These are phyloP conservation scores for Clavelina lepadiformis DNA, from an alignment of 23 tunicate genomes.

Conservation along the genomic window DNA sequence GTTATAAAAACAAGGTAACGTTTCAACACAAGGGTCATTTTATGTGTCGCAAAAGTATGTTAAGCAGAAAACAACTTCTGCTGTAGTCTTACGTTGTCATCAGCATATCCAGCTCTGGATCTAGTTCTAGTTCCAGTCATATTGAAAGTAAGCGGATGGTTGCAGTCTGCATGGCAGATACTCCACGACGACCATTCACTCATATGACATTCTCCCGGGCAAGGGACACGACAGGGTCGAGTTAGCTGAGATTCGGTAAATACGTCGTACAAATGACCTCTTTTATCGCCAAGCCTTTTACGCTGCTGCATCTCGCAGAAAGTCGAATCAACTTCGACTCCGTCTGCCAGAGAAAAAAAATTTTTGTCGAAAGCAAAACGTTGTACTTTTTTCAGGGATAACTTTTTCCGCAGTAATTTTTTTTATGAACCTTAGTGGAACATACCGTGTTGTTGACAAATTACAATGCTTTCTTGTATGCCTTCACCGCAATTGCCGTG, in stretches of 20 bases:
- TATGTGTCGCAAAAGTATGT: too few species aligned
- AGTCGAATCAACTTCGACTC: conserved; percentile 1
- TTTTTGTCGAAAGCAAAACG: too few species aligned
- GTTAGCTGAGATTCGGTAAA: conserved; percentile 9
- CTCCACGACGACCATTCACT: conserved; percentile 82
- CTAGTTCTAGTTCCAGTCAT: conserved; percentile 26
- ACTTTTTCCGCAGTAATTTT: too few species aligned
- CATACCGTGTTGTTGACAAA: conserved; percentile 64
- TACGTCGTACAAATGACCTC: conserved; percentile 12
- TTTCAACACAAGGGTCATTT: too few species aligned
- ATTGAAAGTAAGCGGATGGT: not conserved
- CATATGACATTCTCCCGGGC: conserved; percentile 53
- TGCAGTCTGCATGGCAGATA: conserved; percentile 69
- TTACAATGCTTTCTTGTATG: conserved; percentile 20
- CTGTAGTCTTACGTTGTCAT: conserved; percentile 11
- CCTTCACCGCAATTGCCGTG: conserved; percentile 70
- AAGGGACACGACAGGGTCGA: conserved; percentile 39
- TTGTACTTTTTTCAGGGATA: too few species aligned
- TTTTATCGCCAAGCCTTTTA: not conserved
- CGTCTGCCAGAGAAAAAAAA: conserved; percentile 19
- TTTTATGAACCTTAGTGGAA: too few species aligned
- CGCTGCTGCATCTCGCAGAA: conserved; percentile 25
- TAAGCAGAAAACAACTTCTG: too few species aligned
- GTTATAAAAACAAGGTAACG: too few species aligned
- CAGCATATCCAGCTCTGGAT: conserved; percentile 37